A percentile compares a stretch with the other conserved stretches of the same genome.
phyloP scores from a whole-genome alignment of 92 coral and sea anemone genomes.

The Anthopleura xanthogrammica region DNA sequence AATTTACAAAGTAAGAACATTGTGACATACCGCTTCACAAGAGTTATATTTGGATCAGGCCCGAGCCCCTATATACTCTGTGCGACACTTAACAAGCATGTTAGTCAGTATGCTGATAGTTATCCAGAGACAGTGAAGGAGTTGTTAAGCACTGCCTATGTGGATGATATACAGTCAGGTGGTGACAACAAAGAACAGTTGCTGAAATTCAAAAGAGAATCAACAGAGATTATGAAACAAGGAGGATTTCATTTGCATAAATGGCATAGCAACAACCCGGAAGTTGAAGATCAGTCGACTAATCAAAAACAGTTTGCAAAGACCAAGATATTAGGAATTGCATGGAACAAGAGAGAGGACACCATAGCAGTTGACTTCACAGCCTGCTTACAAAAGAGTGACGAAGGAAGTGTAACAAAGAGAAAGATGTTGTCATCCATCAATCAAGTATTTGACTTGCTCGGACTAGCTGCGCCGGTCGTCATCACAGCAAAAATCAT shows the following conservation, averaged over 20 bases:
- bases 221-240: conserved; percentile 46
- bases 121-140: too few species aligned
- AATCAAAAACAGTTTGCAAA: conserved; percentile 27
- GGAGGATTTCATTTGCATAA: conserved; percentile 56
- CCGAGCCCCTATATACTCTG: conserved; percentile 65
- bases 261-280: conserved; percentile 66
- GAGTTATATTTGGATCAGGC: conserved; percentile 62
- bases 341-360: conserved; percentile 52
- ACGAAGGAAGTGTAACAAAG: conserved; percentile 42
- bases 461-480: conserved; percentile 57
- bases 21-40: conserved; percentile 49
- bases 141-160: conserved; percentile 53
- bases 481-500: conserved; percentile 29
- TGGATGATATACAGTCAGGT: conserved; percentile 70
- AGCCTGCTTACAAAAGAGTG: conserved; percentile 2
- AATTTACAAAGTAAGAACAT: conserved; percentile 4
- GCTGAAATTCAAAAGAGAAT: conserved; percentile 50
- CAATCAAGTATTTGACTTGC: conserved; percentile 55
- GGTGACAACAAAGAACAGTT: conserved; percentile 40
- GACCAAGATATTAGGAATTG: conserved; percentile 66
- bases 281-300: conserved; percentile 22
- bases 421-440: conserved; percentile 52
- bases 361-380: conserved; percentile 32
- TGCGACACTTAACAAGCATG: too few species aligned
- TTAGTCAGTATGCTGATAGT: too few species aligned